These are phyloP conservation scores for Luscinia luscinia DNA, from an alignment of 2,797 vertebrate genomes.

Conservation along the genomic window DNA sequence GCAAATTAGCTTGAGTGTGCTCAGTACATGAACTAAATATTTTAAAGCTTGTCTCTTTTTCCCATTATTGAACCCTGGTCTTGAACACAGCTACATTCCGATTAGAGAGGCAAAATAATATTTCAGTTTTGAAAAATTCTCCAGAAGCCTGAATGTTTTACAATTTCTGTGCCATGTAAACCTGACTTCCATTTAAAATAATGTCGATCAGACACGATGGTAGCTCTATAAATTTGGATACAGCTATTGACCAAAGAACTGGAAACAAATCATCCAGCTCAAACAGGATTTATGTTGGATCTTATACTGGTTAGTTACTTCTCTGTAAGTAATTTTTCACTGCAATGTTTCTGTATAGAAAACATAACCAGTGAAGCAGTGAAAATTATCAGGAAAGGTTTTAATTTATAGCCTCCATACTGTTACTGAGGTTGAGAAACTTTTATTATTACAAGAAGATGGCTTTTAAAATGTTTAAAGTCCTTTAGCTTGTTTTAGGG, in stretches of 20 bases:
- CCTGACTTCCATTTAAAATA: constrained; percentile 3
- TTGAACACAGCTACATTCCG: not conserved
- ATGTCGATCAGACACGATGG: not conserved
- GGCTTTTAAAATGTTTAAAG: not conserved
- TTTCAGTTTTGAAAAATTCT: not conserved
- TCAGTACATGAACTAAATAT: not conserved
- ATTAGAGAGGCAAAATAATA: not conserved
- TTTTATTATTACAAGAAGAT: not conserved
- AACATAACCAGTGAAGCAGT: not conserved
- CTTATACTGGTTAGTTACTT: not conserved
- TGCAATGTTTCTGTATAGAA: not conserved
- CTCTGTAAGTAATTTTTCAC: constrained; percentile 17
- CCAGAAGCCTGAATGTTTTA: not conserved
- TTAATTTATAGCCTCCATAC: constrained; percentile 4
- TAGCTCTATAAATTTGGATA: constrained; percentile 7
- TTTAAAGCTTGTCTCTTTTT: not conserved
- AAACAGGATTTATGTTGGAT: constrained; percentile 29
- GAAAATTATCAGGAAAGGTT: not conserved
- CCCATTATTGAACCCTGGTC: not conserved
- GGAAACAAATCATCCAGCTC: constrained; percentile 1
- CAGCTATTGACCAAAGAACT: constrained; percentile 20
- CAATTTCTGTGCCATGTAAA: not conserved
- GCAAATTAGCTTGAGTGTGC: not conserved
- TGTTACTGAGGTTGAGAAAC: not conserved
- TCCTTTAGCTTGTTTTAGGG: not conserved